phyloP scores from a whole-genome alignment of 2,797 vertebrate species.

The Onychomys leucogaster region DNA sequence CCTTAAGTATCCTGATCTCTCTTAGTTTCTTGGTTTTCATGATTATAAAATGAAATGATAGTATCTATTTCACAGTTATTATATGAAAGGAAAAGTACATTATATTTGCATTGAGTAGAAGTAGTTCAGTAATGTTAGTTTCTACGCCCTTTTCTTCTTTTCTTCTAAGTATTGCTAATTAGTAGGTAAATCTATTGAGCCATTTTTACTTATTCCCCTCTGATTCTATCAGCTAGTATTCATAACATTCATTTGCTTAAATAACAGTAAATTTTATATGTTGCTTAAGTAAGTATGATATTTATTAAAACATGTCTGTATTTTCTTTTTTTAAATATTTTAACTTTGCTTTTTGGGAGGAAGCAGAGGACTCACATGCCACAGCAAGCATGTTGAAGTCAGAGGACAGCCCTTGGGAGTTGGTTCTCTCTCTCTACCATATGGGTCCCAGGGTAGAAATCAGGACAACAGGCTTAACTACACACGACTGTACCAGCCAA shows the following conservation, averaged over 20 bases:
- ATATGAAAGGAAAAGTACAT: neutral
- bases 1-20: slow-evolving; percentile 32
- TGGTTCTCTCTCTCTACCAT: no score
- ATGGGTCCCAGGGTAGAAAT: neutral
- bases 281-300: slow-evolving; percentile 9
- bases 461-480: neutral
- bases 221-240: neutral
- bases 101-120: neutral
- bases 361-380: neutral
- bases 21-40: slow-evolving; percentile 37
- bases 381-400: neutral
- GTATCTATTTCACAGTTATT: slow-evolving; percentile 10
- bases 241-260: neutral
- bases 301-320: slow-evolving; percentile 53
- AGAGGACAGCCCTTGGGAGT: neutral
- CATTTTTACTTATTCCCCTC: neutral
- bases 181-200: neutral
- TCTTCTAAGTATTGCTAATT: slow-evolving; percentile 3
- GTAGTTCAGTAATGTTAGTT: neutral
- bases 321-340: slow-evolving; percentile 7
- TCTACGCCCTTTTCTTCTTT: neutral
- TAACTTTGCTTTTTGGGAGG: neutral
- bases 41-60: slow-evolving; percentile 11
- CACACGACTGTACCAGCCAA: no score
- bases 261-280: slow-evolving; percentile 4